Percentiles rank a stretch among this genome's conserved stretches.
These are phyloP conservation scores for Agrypnia vestita DNA, from an alignment of 1,140 invertebrate species.

Conservation along the genomic window DNA sequence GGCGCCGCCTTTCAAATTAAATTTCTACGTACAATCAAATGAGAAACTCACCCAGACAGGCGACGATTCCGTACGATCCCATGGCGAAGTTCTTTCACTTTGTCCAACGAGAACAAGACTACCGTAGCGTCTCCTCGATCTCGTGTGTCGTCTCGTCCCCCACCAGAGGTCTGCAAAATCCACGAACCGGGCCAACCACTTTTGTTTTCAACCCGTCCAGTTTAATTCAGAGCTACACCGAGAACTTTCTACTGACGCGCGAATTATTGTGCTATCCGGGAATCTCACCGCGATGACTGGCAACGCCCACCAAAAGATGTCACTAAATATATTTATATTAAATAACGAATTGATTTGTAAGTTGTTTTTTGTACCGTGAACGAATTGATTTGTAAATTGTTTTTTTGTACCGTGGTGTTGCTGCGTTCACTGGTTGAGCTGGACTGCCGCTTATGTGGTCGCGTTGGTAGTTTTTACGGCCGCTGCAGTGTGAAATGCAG, in stretches of 20 bases:
- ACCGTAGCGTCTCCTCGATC: background rate
- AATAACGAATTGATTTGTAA: background rate
- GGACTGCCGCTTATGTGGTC: background rate
- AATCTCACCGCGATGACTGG: background rate
- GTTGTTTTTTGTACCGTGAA: no score
- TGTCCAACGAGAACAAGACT: background rate
- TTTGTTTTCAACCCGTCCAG: conserved; percentile 12
- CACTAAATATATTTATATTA: background rate
- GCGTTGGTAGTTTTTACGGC: background rate
- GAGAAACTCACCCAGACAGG: background rate
- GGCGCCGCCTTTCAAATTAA: background rate
- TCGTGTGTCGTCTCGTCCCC: background rate
- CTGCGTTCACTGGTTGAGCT: background rate
- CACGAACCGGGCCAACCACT: background rate
- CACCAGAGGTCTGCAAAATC: background rate
- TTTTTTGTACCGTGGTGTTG: background rate
- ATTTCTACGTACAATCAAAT: background rate
- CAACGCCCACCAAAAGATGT: background rate
- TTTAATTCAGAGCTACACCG: background rate
- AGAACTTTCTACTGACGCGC: conserved; percentile 4
- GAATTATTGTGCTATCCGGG: background rate
- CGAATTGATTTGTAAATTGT: background rate
- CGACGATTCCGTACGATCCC: background rate
- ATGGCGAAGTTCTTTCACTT: background rate
- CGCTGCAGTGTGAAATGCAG: conserved; percentile 3